phyloP scores from a whole-genome alignment of 2,797 vertebrate species.

The Austrolebias charrua region DNA sequence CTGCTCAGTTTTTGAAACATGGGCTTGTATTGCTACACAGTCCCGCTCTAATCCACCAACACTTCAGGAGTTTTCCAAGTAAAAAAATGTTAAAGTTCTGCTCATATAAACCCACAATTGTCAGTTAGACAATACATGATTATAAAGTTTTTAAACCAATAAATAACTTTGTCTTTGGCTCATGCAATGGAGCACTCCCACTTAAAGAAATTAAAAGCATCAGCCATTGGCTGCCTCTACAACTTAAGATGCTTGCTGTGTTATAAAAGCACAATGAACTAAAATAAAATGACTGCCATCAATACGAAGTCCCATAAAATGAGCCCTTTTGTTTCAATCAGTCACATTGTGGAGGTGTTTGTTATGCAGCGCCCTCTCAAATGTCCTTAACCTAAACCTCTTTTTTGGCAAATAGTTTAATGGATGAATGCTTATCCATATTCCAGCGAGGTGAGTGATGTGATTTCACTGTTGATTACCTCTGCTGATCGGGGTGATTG shows the following conservation, averaged over 20 bases:
- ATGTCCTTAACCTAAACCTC: conserved; percentile 64
- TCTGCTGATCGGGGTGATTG: conserved; percentile 72
- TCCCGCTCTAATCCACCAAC: neutral
- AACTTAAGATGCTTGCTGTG: conserved; percentile 48
- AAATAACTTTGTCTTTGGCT: conserved; percentile 27
- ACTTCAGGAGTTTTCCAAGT: conserved; percentile 16
- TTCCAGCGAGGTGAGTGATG: conserved; percentile 68
- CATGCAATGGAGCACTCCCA: conserved; percentile 37
- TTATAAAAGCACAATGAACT: conserved; percentile 48
- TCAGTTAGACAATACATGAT: conserved; percentile 22
- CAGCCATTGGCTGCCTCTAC: conserved; percentile 38
- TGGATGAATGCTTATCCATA: conserved; percentile 76
- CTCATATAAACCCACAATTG: conserved; percentile 24
- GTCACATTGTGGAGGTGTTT: conserved; percentile 31
- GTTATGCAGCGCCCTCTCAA: conserved; percentile 45
- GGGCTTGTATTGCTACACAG: neutral
- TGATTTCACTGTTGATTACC: conserved; percentile 80
- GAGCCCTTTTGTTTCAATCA: conserved; percentile 42
- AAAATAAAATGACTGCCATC: conserved; percentile 42
- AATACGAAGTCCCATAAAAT: conserved; percentile 51
- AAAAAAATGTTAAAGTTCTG: conserved; percentile 7
- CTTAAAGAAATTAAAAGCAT: conserved; percentile 41
- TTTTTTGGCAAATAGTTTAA: conserved; percentile 72
- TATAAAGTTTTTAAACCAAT: conserved; percentile 27
- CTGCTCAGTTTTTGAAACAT: conserved; percentile 25